Percentiles rank a stretch among this genome's conserved stretches.
Conservation (phyloP, 2,888 invertebrate genomes). For the Pyrrhopygopsis socrates region DNA sequence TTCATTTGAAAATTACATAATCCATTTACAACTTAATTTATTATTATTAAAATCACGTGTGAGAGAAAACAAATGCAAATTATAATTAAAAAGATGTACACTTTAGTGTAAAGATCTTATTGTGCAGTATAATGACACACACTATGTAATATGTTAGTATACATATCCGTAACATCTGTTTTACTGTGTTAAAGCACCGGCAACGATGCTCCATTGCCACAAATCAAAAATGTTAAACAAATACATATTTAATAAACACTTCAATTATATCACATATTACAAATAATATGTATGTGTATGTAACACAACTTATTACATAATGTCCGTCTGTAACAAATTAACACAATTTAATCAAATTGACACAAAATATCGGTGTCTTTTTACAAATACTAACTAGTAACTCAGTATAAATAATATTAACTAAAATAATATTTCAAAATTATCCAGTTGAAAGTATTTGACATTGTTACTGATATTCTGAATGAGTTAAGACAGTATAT, state of each 20-base stretch:
- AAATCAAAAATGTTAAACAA: too few relatives aligned
- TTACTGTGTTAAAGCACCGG: neutral
- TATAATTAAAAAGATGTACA: conserved; percentile 85
- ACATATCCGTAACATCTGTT: neutral
- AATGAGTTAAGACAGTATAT: too few relatives aligned
- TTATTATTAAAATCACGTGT: conserved; percentile 71
- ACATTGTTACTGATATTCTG: neutral
- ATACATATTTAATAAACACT: too few relatives aligned
- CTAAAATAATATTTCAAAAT: conserved; percentile 1
- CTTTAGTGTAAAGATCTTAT: conserved; percentile 36
- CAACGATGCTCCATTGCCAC: neutral
- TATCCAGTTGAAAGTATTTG: neutral
- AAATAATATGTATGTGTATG: too few relatives aligned
- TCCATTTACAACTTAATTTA: conserved; percentile 64
- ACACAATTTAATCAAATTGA: conserved; percentile 20
- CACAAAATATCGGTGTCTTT: conserved; percentile 19
- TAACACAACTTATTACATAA: neutral
- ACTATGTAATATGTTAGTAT: conserved; percentile 62
- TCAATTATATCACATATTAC: too few relatives aligned
- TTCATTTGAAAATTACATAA: conserved; percentile 63
- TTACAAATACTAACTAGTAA: conserved; percentile 2
- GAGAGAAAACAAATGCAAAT: conserved; percentile 87
- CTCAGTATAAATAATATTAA: conserved; percentile 25
- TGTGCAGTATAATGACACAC: conserved; percentile 27
- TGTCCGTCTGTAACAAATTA: neutral